Conservation (phyloP, 1,140 invertebrate genomes). For the Drosophila takahashii region DNA sequence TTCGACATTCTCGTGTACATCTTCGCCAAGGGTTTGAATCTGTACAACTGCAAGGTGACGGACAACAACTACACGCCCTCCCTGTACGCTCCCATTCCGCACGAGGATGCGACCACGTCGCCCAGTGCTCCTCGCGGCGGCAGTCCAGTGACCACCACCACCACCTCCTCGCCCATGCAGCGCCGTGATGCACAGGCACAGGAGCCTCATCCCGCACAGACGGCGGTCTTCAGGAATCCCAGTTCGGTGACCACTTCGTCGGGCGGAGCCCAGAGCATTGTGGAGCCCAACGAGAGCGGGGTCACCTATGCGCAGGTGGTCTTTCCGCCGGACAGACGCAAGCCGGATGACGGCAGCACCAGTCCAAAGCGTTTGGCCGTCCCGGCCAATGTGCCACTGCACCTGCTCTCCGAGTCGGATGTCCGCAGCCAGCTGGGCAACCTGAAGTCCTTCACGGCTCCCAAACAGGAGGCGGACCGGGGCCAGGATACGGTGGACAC, state of each 20-base stretch:
- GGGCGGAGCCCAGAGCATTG: constrained; percentile 57
- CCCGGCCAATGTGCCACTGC: constrained; percentile 75
- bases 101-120: constrained; percentile 57
- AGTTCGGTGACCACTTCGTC: constrained; percentile 75
- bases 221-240: constrained; percentile 68
- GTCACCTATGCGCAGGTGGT: constrained; percentile 81
- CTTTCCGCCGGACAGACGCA: constrained; percentile 77
- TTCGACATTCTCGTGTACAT: constrained; percentile 77
- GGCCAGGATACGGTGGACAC: constrained; percentile 32
- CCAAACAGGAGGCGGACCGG: constrained; percentile 6
- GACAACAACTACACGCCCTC: constrained; percentile 79
- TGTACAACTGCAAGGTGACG: constrained; percentile 83
- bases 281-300: constrained; percentile 61
- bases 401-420: constrained; percentile 76
- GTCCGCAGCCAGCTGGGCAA: constrained; percentile 72
- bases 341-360: constrained; percentile 65
- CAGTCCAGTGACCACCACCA: constrained; percentile 63
- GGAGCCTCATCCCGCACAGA: not conserved
- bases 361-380: constrained; percentile 77
- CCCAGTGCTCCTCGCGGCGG: constrained; percentile 37
- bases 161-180: constrained; percentile 67
- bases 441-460: constrained; percentile 69
- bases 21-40: constrained; percentile 72
- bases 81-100: constrained; percentile 71
- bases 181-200: constrained; percentile 43